These are phyloP conservation scores for Xanthia icteritia DNA, from an alignment of 2,888 invertebrate species.

Conservation along the genomic window DNA sequence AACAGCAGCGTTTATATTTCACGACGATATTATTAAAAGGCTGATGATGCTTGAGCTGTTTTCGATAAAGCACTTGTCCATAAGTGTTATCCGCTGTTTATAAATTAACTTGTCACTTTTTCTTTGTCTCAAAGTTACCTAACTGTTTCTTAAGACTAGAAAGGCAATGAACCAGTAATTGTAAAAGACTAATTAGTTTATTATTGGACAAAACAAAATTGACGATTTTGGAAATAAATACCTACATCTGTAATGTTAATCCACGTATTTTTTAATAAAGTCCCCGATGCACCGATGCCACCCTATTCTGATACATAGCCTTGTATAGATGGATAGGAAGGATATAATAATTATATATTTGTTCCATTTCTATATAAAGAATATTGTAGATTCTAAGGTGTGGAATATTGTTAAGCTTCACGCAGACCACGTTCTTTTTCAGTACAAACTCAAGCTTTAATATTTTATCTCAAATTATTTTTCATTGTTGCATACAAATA, in stretches of 20 bases:
- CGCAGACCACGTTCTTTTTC: not conserved
- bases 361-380: not conserved
- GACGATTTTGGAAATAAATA: not conserved
- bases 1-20: not conserved
- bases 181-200: not conserved
- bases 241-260: not conserved
- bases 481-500: slow-evolving; percentile 1
- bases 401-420: not conserved
- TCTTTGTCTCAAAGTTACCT: slow-evolving; percentile 19
- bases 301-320: not conserved
- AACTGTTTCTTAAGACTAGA: slow-evolving; percentile 26
- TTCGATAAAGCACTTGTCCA: slow-evolving; percentile 64
- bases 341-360: not conserved
- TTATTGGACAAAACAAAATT: not conserved
- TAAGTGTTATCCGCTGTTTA: slow-evolving; percentile 58
- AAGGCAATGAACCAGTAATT: not conserved
- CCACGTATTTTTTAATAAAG: not conserved
- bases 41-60: slow-evolving; percentile 64
- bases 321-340: not conserved
- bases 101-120: slow-evolving; percentile 45
- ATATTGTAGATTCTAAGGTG: not conserved
- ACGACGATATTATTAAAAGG: slow-evolving; percentile 21
- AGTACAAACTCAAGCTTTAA: not conserved
- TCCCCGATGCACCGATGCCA: not conserved
- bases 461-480: not conserved